Conservation (phyloP, 2,797 vertebrate genomes). For the Chelmon rostratus region DNA sequence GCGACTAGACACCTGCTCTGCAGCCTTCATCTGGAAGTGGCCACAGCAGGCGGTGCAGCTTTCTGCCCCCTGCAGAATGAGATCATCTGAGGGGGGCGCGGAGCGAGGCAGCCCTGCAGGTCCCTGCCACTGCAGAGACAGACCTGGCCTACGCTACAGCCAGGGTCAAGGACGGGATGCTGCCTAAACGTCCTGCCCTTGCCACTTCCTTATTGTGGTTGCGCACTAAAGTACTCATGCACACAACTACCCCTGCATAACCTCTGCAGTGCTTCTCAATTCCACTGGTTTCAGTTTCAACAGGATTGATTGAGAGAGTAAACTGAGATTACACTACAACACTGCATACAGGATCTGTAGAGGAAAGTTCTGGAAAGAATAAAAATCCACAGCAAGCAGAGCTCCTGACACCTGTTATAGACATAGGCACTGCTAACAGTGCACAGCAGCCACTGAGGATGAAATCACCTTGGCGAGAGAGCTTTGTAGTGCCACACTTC, state of each 20-base stretch:
- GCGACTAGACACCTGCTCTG: constrained; percentile 73
- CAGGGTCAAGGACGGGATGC: constrained; percentile 72
- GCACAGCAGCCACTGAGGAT: constrained; percentile 39
- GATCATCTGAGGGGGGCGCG: constrained; percentile 71
- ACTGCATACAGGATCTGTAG: neutral
- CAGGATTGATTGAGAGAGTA: constrained; percentile 34
- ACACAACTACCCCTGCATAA: constrained; percentile 36
- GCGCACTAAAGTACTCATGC: constrained; percentile 28
- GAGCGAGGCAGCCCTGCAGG: constrained; percentile 62
- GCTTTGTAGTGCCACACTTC: constrained; percentile 62
- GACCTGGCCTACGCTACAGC: constrained; percentile 46
- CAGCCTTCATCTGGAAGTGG: constrained; percentile 75
- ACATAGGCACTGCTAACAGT: constrained; percentile 7
- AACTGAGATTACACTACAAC: constrained; percentile 49
- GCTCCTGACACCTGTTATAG: constrained; percentile 47
- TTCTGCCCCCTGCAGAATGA: constrained; percentile 80
- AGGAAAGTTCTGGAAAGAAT: constrained; percentile 51
- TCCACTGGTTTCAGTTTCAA: constrained; percentile 50
- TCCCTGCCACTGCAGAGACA: constrained; percentile 72
- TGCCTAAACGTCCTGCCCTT: constrained; percentile 32
- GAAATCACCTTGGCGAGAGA: constrained; percentile 46
- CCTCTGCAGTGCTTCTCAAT: constrained; percentile 44
- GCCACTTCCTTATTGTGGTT: constrained; percentile 57
- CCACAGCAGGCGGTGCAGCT: constrained; percentile 59
- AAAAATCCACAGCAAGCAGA: constrained; percentile 21